Conservation (phyloP, 2,797 vertebrate genomes). For the Falco columbarius region DNA sequence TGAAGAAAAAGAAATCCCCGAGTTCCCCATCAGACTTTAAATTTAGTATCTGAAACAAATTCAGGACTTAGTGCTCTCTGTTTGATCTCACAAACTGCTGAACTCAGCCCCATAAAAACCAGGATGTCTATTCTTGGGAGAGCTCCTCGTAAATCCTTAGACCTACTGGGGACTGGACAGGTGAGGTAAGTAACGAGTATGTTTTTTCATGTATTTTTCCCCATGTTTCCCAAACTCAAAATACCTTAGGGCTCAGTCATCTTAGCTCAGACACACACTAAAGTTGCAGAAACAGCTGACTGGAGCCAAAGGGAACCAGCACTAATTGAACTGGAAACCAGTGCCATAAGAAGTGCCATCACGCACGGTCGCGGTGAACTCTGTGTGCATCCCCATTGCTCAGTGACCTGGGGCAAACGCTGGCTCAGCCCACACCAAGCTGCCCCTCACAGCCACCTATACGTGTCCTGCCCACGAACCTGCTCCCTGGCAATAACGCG, state of each 20-base stretch:
- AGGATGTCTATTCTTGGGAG: conserved; percentile 11
- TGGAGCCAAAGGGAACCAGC: not conserved
- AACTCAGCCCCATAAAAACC: conserved; percentile 18
- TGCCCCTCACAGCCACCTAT: not conserved
- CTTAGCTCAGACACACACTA: not conserved
- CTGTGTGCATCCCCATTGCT: not conserved
- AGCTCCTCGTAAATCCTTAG: conserved; percentile 41
- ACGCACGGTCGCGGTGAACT: not conserved
- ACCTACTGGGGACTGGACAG: not conserved
- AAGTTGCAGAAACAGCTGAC: not conserved
- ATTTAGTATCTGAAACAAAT: conserved; percentile 38
- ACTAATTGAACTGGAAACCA: not conserved
- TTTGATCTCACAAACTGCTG: conserved; percentile 31
- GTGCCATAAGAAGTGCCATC: not conserved
- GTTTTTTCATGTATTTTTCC: not conserved
- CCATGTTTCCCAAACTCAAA: not conserved
- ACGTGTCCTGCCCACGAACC: not conserved
- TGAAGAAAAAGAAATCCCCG: not conserved
- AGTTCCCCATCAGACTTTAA: conserved; percentile 19
- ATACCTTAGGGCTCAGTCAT: not conserved
- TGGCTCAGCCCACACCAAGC: not conserved
- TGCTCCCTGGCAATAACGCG: not conserved
- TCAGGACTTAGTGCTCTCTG: not conserved
- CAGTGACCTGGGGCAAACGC: not conserved
- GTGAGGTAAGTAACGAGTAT: not conserved